Evolutionary conservation across 2,888 invertebrate genomes (phyloP), one percentile per base, ranked within the genome.

Genomic region (Falcaria lacertinaria): DNA sequence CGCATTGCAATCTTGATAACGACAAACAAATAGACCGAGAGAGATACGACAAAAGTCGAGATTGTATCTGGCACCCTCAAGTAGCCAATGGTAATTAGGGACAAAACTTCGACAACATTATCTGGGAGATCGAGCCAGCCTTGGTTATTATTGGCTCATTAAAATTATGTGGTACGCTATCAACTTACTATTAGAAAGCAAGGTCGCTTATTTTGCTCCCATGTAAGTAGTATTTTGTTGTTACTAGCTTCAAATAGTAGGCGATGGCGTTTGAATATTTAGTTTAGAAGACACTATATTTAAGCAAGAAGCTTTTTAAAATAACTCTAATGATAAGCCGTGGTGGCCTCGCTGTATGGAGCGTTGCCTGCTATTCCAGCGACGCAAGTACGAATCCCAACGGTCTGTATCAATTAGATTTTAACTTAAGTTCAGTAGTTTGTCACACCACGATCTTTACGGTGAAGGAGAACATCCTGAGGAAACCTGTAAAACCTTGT

Each of bases 121-220:
- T 84, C 80, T 66, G 55, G 50, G 57, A 66, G 68, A 81, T 80
- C 80, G 49, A 69, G 75, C 65, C 52, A 72, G 68, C 86, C 86
- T 87, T 87, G 84, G 60, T 65, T 76, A 75, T 74, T 80, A 75
- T 75, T 74, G 78, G 72, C 71, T 84, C 80, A 85, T 85, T 87
- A 84, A 81, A 84, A 79, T 77, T 77, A 72, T 79, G 78, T 80
- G 72, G 70, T 67, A 60, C 67, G 62, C 67, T 67, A 71, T 69
- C 64, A 68, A 60, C 57, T 54, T 64, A 58, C 61, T 75, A 71
- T 82, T 87, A 80, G 88, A 88, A 88, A 87, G 88, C 81, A 88
- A 88, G 88, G 88, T 78, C 80, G 56, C 43, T 59, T 59, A 60
- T 62, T 69, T 69, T 68, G 65, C 60, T 61, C 48, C 50, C 48